Evolutionary conservation across 2,113 vertebrate species (phyloP).

Genomic region (Ochotona curzoniae): DNA sequence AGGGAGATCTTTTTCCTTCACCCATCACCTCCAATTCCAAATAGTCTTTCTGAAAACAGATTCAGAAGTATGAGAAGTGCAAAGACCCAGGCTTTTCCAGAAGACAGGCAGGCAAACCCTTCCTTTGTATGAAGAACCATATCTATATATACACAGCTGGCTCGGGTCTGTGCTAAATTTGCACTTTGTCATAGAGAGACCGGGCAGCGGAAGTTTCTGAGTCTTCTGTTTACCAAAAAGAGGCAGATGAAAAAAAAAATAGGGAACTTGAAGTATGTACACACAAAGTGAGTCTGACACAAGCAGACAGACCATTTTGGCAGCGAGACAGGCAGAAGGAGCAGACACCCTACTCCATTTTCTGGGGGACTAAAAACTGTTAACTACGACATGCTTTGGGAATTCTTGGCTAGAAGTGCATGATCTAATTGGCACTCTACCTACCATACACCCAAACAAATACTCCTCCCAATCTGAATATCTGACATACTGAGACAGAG

Average conservation of each 20-base stretch:
- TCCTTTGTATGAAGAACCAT: conserved; percentile 55
- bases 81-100: conserved; percentile 12
- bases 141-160: conserved; percentile 36
- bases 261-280: conserved; percentile 19
- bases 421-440: conserved; percentile 10
- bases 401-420: conserved; percentile 25
- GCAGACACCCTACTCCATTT: neutral
- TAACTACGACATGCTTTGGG: neutral
- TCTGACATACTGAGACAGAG: neutral
- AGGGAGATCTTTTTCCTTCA: neutral
- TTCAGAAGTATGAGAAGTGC: neutral
- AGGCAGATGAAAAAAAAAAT: conserved; percentile 51
- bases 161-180: conserved; percentile 49
- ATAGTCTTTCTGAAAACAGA: neutral
- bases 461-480: conserved; percentile 25
- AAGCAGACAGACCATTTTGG: neutral
- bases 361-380: conserved; percentile 43
- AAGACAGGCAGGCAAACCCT: conserved; percentile 38
- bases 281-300: neutral
- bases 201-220: conserved; percentile 32
- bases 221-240: conserved; percentile 61
- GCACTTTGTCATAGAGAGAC: neutral
- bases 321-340: neutral
- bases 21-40: neutral
- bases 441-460: conserved; percentile 31